These are phyloP conservation scores for Zaprionus tsacasi DNA, from an alignment of 1,140 invertebrate species.

Conservation along the genomic window DNA sequence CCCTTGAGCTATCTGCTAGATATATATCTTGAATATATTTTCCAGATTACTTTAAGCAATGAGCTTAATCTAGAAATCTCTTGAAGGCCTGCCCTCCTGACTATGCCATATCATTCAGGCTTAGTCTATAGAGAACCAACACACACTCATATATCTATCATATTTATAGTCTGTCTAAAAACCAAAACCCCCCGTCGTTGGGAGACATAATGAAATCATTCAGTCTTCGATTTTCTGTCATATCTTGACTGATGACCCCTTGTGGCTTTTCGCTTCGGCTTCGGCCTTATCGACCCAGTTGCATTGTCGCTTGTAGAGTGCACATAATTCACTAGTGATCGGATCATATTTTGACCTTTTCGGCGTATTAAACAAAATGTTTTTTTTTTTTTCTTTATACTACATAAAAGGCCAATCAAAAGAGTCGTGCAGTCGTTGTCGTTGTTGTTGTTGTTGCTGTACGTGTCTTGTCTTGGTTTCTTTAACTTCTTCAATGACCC, in stretches of 20 bases:
- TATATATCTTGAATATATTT: no score
- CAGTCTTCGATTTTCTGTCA: constrained; percentile 4
- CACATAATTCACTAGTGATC: constrained; percentile 14
- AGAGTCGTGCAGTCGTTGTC: constrained; percentile 25
- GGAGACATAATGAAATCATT: constrained; percentile 18
- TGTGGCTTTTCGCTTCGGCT: background rate
- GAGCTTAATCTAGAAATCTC: background rate
- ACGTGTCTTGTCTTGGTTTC: constrained; percentile 8
- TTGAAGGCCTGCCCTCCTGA: background rate
- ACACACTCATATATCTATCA: background rate
- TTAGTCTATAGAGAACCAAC: background rate
- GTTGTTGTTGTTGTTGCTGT: background rate
- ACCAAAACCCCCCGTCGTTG: background rate
- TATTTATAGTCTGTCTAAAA: background rate
- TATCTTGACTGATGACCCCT: constrained; percentile 3
- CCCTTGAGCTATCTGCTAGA: no score
- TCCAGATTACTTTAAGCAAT: background rate
- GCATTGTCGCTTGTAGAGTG: constrained; percentile 18
- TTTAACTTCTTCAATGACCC: constrained; percentile 44
- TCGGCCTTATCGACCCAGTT: constrained; percentile 36
- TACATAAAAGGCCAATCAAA: constrained; percentile 49
- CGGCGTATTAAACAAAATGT: constrained; percentile 38
- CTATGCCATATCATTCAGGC: constrained; percentile 1
- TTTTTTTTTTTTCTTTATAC: constrained; percentile 22
- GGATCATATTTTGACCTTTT: constrained; percentile 41